These are phyloP conservation scores for Bubo bubo DNA, from an alignment of 2,113 vertebrate genomes.

Conservation along the genomic window DNA sequence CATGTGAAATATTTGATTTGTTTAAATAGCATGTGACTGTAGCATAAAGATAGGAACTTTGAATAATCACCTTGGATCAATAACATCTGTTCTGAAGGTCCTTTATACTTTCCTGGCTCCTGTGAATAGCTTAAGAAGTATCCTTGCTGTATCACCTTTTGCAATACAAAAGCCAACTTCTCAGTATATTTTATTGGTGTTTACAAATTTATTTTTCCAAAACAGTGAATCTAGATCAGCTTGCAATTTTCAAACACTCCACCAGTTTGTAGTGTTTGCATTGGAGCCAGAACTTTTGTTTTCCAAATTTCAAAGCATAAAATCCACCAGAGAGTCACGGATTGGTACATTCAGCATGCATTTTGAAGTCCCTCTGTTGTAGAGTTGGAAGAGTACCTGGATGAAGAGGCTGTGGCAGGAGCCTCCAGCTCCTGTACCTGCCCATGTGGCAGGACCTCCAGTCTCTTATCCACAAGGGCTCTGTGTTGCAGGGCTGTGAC, in stretches of 20 bases:
- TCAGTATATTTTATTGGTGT: background rate
- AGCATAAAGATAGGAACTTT: background rate
- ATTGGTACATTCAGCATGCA: rapidly evolving
- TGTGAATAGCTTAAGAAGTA: background rate
- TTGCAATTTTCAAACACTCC: background rate
- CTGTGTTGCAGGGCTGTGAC: rapidly evolving
- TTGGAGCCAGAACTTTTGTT: background rate
- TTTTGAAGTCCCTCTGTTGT: background rate
- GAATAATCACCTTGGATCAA: background rate
- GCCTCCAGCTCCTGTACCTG: background rate
- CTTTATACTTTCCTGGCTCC: background rate
- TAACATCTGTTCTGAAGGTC: background rate
- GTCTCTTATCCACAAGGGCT: background rate
- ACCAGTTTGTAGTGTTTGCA: background rate
- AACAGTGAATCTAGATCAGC: background rate
- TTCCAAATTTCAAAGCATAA: background rate
- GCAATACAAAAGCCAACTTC: background rate
- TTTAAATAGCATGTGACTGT: background rate
- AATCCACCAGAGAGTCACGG: background rate
- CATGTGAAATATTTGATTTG: background rate
- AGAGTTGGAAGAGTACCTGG: background rate
- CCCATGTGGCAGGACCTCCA: background rate
- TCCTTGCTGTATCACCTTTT: background rate
- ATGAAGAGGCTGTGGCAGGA: background rate
- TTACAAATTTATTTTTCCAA: background rate